A percentile compares a stretch with the other conserved stretches of the same genome.
Conservation (phyloP, 2,888 invertebrate species). For the Patella depressa region DNA sequence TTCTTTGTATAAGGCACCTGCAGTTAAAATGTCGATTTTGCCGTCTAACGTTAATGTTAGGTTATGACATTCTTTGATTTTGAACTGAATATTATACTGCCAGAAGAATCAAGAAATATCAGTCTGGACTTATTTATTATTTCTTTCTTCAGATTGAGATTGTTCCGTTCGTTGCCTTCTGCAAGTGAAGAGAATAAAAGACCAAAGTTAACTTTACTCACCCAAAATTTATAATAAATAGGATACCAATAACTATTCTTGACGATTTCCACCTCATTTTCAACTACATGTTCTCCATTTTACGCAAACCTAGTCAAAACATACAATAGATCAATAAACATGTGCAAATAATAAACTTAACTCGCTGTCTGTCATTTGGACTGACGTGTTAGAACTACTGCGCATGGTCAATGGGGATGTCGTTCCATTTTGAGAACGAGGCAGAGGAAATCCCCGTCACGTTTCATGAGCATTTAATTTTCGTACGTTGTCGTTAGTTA, state of each 20-base stretch:
- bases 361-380: not conserved
- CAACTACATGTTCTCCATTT: not conserved
- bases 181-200: too few relatives aligned
- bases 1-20: too few relatives aligned
- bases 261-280: not conserved
- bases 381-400: constrained; percentile 40
- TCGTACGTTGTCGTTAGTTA: too few relatives aligned
- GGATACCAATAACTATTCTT: not conserved
- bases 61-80: too few relatives aligned
- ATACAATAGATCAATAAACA: not conserved
- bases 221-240: not conserved
- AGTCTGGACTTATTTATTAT: too few relatives aligned
- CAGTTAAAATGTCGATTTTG: too few relatives aligned
- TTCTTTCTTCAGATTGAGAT: too few relatives aligned
- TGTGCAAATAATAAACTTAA: not conserved
- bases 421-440: constrained; percentile 15
- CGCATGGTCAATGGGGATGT: constrained; percentile 36
- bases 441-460: constrained; percentile 19
- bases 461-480: not conserved
- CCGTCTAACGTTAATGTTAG: too few relatives aligned
- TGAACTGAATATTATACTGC: too few relatives aligned
- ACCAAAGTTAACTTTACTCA: not conserved
- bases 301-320: not conserved
- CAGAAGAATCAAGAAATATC: too few relatives aligned
- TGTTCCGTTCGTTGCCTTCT: too few relatives aligned